Evolutionary conservation across 2,888 invertebrate genomes (phyloP), one percentile per base, ranked within the genome.

Genomic region (Rhopalosiphum nymphaeae): DNA sequence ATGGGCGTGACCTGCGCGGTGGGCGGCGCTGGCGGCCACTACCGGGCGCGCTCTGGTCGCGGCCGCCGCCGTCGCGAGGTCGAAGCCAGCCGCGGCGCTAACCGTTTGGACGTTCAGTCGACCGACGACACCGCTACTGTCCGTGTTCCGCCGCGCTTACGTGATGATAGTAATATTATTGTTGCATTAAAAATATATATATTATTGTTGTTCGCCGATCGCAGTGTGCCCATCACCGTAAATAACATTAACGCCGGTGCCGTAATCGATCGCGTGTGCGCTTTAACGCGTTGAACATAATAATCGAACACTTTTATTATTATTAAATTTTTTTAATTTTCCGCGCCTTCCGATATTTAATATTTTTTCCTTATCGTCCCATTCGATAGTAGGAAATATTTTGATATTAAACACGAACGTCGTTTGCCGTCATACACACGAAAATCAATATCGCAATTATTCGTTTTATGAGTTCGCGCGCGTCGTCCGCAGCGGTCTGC

Each of bases 1-100:
- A 53, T n/a, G 91, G 94, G 94, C 94, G 94, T 94, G 42, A 61
- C 86, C 44, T 13, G 56, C 26, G 49, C 85, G 57, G 36, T 90
- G 93, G 93, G 93, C 89, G 93, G 84, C 29, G 56, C 44, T 84
- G 78, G 78, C 84, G 56, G 46, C 92, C 57, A 86, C 90, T 89
- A 86, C 93, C 90, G 93, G 89, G 92, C 92, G 92, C 93, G 93
- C 93, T 94, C 56, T 26, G 46, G 93, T 90, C 93, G 90, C 78
- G 29, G 89, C 53, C 88, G 53, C 92, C 87, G 61, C 89, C 90
- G 90, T 61, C 89, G 57, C 93, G 90, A 86, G 90, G 93, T 57
- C 93, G 49, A 46, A 86, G 61, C 85, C 42, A 49, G 85, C 93
- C 49, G 49, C 57, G 36, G 84, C 89, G 90, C 49, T 87, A 86